phyloP scores from a whole-genome alignment of 1,140 invertebrate genomes.

The Drosophila nigrodunni region DNA sequence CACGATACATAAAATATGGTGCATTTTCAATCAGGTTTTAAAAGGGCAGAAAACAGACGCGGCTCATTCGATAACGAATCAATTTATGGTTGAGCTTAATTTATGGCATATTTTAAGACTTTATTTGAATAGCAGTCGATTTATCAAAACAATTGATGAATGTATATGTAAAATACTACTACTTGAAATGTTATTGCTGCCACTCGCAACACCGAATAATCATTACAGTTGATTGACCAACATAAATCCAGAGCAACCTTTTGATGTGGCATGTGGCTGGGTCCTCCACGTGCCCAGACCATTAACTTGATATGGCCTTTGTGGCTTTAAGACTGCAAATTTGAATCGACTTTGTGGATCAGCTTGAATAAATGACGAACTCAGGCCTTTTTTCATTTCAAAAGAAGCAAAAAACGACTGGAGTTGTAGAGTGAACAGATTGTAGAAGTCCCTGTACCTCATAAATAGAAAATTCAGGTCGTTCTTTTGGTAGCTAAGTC shows the following conservation, averaged over 20 bases:
- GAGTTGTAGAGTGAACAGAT: too few species aligned
- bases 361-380: slow-evolving; percentile 28
- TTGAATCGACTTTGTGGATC: slow-evolving; percentile 39
- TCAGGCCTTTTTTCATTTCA: background rate
- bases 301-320: slow-evolving; percentile 43
- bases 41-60: background rate
- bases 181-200: slow-evolving; percentile 42
- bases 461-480: too few species aligned
- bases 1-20: background rate
- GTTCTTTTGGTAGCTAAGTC: too few species aligned
- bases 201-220: slow-evolving; percentile 37
- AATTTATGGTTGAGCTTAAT: slow-evolving; percentile 33
- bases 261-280: slow-evolving; percentile 24
- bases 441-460: too few species aligned
- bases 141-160: slow-evolving; percentile 36
- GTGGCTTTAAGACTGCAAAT: slow-evolving; percentile 50
- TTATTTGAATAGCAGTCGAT: slow-evolving; percentile 38
- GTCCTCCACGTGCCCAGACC: background rate
- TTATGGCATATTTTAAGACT: slow-evolving; percentile 47
- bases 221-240: slow-evolving; percentile 42
- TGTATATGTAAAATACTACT: slow-evolving; percentile 28
- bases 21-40: slow-evolving; percentile 5
- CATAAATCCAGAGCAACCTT: slow-evolving; percentile 42
- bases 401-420: too few species aligned
- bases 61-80: slow-evolving; percentile 17